Base-by-base conservation (phyloP, 2,797 vertebrate genomes). In the Lophotriccus pileatus region DNA sequence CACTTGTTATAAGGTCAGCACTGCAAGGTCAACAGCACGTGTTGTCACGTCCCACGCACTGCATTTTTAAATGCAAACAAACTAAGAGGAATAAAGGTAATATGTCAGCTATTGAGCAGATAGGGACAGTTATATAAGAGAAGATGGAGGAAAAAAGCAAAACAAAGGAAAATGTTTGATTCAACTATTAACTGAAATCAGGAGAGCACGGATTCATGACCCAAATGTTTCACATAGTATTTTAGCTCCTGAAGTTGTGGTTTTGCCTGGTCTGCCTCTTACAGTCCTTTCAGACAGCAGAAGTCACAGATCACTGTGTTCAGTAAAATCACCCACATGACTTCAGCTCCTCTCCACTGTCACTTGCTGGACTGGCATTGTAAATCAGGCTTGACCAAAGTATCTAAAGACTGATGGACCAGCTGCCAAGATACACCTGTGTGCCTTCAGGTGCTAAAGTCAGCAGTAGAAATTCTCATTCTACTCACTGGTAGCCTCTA, bases 11-110 rank as follows among this genome's bases (percentile, higher is more conserved):
- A 90, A 95, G 91, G 94, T 83, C 94, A 94, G 74, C 66, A 39
- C 36, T 64, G 47, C 87, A 97, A 97, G 89, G 95, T 96, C 89
- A 95, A 63, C 73, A 81, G 53, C 82, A 68, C 5, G 24, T 59
- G 36, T 56, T 64, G 52, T 85, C 70, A 55, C 59, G 43, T 92
- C 85, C 49, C 62, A n/a, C 30, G 15, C 36, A 55, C 44, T 44
- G 25, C 30, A 37, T 53, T 87, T 95, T 74, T 55, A 74, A 90
- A 95, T 66, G 52, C 66, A 69, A 56, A 77, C 37, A 52, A 89
- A 87, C 73, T 27, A 91, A 49, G 27, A 60, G 36, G 5, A 56
- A 89, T 88, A 81, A 91, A 90, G 46, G 67, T 50, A 55, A 56
- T 39, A 10, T 56, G 36, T 49, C 59, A 64, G 17, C 22, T n/a